Percentiles rank a stretch among this genome's conserved stretches.
phyloP scores from a whole-genome alignment of 2,113 vertebrate genomes.

The Trachemys scripta region DNA sequence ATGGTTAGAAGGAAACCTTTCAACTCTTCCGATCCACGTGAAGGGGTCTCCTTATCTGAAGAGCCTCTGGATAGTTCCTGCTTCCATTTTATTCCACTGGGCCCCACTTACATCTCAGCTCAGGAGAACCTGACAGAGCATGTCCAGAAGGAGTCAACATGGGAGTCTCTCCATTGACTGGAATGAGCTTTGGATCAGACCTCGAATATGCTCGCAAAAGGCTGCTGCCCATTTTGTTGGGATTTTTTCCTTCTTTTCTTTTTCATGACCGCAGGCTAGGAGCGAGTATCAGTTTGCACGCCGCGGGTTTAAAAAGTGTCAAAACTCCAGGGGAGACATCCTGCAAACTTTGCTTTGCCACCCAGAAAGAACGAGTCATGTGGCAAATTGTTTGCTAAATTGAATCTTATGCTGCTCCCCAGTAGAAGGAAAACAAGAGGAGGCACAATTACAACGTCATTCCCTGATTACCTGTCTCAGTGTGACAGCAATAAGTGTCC shows the following conservation, averaged over 20 bases:
- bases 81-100: accelerated
- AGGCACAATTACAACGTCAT: slow-evolving; percentile 74
- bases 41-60: background rate
- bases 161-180: background rate
- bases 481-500: slow-evolving; percentile 78
- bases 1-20: background rate
- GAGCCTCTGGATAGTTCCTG: background rate
- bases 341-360: slow-evolving; percentile 53
- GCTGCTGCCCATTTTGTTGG: background rate
- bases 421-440: slow-evolving; percentile 75
- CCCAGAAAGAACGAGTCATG: slow-evolving; percentile 65
- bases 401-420: slow-evolving; percentile 60
- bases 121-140: background rate
- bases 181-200: background rate
- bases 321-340: slow-evolving; percentile 13
- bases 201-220: accelerated
- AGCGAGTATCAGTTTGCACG: background rate
- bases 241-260: slow-evolving; percentile 43
- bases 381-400: slow-evolving; percentile 78
- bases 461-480: slow-evolving; percentile 83
- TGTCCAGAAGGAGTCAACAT: background rate
- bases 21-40: background rate
- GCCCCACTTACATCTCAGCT: background rate
- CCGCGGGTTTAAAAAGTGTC: slow-evolving; percentile 42
- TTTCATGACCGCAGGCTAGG: background rate